Evolutionary conservation across 2,888 invertebrate genomes (phyloP).

Genomic region (Dryococelus australis): DNA sequence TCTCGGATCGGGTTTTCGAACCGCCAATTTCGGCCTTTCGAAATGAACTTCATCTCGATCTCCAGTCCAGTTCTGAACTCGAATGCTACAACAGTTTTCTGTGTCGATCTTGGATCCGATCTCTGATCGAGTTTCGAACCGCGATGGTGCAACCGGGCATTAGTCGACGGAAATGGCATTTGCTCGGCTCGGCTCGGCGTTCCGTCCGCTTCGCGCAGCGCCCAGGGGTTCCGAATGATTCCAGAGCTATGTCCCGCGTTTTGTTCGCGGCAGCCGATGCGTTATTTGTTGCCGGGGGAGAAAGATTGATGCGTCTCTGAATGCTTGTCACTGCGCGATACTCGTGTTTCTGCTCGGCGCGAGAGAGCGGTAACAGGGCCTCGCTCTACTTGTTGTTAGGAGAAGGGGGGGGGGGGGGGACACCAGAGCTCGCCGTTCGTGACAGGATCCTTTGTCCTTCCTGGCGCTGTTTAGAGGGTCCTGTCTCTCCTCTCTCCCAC

Average conservation of each 20-base stretch:
- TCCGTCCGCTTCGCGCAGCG: too few species aligned
- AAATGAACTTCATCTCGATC: too few species aligned
- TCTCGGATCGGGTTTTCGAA: too few species aligned
- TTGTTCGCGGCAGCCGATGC: background rate
- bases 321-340: background rate
- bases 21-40: too few species aligned
- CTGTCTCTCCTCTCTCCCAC: background rate
- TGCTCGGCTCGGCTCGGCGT: too few species aligned
- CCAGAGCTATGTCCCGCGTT: background rate
- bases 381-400: background rate
- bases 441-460: background rate
- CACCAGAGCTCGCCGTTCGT: background rate
- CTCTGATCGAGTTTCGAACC: too few species aligned
- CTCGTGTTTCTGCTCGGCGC: background rate
- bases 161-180: too few species aligned
- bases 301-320: background rate
- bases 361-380: background rate
- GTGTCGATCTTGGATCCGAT: too few species aligned
- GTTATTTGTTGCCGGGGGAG: background rate
- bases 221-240: too few species aligned
- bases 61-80: too few species aligned
- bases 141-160: too few species aligned
- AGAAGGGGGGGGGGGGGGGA: background rate
- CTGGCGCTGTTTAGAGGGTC: background rate
- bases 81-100: too few species aligned